These are phyloP conservation scores for Acanthosepion esculentum DNA, from an alignment of 2,888 invertebrate species.

Conservation along the genomic window DNA sequence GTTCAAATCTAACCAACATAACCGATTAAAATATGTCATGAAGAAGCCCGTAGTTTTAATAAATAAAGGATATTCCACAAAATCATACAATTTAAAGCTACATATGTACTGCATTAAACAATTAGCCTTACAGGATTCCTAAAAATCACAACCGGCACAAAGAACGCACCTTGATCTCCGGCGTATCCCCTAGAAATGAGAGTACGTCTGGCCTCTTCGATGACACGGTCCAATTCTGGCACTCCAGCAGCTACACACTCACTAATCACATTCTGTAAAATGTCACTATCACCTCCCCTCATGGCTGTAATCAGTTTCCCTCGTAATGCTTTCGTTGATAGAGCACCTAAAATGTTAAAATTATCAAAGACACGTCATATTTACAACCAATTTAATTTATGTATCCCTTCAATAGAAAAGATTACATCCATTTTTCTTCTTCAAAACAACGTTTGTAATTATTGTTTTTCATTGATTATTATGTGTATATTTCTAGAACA, in stretches of 20 bases:
- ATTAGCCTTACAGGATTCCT: too few relatives aligned
- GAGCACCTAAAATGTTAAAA: neutral
- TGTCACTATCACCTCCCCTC: neutral
- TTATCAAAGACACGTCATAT: neutral
- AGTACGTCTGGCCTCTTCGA: neutral
- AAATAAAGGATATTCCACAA: neutral
- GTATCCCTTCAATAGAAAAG: neutral
- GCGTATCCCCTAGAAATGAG: neutral
- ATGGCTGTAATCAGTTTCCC: neutral
- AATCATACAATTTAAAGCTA: neutral
- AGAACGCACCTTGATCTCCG: neutral
- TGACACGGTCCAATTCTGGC: neutral
- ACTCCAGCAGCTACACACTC: conserved; percentile 37
- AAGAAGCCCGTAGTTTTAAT: too few relatives aligned
- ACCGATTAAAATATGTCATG: too few relatives aligned
- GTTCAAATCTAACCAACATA: too few relatives aligned
- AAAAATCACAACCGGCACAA: too few relatives aligned
- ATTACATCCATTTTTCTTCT: too few relatives aligned
- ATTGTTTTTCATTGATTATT: too few relatives aligned
- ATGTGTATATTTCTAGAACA: too few relatives aligned
- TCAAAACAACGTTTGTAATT: too few relatives aligned
- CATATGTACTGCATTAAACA: too few relatives aligned
- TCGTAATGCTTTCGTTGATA: neutral
- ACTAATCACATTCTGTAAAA: neutral
- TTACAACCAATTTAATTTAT: neutral